phyloP scores from a whole-genome alignment of 92 coral and sea anemone genomes.

The Porites evermanni region DNA sequence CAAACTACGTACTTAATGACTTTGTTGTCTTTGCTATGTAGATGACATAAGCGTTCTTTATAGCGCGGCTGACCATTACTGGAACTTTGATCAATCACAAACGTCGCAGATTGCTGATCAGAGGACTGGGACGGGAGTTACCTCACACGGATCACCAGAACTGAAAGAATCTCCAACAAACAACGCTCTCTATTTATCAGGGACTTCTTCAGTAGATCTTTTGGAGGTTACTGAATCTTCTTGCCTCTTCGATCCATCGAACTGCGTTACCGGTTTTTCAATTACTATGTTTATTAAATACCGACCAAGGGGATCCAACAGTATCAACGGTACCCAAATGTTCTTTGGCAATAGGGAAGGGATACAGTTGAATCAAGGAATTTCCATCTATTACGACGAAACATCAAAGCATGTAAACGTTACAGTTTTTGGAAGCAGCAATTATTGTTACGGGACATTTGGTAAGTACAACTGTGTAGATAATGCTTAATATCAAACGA shows the following conservation, averaged over 20 bases:
- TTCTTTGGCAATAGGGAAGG: constrained; percentile 65
- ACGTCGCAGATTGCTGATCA: constrained; percentile 31
- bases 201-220: constrained; percentile 55
- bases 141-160: constrained; percentile 11
- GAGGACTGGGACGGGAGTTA: constrained; percentile 5
- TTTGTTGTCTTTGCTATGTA: neutral
- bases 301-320: neutral
- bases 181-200: constrained; percentile 30
- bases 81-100: constrained; percentile 72
- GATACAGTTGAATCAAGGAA: constrained; percentile 15
- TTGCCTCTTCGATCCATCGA: constrained; percentile 66
- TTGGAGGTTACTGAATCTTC: neutral
- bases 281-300: constrained; percentile 61
- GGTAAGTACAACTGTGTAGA: neutral
- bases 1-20: neutral
- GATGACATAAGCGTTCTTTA: constrained; percentile 27
- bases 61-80: constrained; percentile 55
- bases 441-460: constrained; percentile 6
- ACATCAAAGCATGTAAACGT: neutral
- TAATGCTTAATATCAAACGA: no score
- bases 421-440: constrained; percentile 31
- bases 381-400: constrained; percentile 29
- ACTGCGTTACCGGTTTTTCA: constrained; percentile 53
- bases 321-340: neutral
- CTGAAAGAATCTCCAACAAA: constrained; percentile 23